These are phyloP conservation scores for Lerista edwardsae DNA, from an alignment of 2,797 vertebrate genomes.

Conservation along the genomic window DNA sequence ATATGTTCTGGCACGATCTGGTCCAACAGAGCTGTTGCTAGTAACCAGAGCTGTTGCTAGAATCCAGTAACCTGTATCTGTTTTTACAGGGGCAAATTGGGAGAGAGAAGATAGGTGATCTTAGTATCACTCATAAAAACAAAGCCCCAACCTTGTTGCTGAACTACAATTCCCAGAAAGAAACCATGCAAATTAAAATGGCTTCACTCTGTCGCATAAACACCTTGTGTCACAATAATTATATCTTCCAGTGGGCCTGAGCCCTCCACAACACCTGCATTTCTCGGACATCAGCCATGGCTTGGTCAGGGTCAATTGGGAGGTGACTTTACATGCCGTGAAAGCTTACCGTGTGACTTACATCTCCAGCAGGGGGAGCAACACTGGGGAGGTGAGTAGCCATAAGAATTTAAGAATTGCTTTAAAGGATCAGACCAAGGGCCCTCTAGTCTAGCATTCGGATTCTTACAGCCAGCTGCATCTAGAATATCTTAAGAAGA, in stretches of 20 bases:
- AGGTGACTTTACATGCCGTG: conserved; percentile 67
- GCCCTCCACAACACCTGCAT: conserved; percentile 77
- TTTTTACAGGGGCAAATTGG: too few relatives aligned
- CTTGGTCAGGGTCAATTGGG: conserved; percentile 86
- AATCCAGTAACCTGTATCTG: not conserved
- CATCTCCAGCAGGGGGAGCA: conserved; percentile 84
- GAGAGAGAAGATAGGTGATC: not conserved
- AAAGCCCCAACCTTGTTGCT: not conserved
- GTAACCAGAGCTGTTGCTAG: not conserved
- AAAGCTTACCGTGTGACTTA: conserved; percentile 83
- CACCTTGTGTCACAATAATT: not conserved
- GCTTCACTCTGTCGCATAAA: not conserved
- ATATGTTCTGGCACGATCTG: not conserved
- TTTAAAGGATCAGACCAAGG: not conserved
- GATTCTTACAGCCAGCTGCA: not conserved
- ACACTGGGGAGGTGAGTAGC: conserved; percentile 83
- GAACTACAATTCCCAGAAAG: not conserved
- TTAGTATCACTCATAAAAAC: not conserved
- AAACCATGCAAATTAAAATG: too few relatives aligned
- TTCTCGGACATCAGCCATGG: conserved; percentile 88
- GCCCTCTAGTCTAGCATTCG: not conserved
- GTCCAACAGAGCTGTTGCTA: too few relatives aligned
- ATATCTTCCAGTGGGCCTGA: conserved; percentile 77
- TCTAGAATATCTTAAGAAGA: not conserved
- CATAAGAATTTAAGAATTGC: not conserved